Evolutionary conservation across 2,113 vertebrate species (phyloP).

Genomic region (Toxostoma redivivum): DNA sequence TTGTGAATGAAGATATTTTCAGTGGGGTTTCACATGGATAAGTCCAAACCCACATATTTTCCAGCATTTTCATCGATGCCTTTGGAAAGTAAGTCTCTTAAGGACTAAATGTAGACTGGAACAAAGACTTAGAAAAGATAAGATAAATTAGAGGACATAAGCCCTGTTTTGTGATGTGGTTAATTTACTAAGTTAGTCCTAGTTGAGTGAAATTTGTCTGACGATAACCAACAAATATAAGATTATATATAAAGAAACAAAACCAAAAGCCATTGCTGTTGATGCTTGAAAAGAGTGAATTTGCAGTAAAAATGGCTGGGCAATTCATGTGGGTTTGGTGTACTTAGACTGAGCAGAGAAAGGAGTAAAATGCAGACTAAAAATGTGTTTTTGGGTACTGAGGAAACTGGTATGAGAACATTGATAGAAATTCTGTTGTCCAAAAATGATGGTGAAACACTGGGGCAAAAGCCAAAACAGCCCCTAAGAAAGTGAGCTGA

Average conservation of each 20-base stretch:
- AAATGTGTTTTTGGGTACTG: not conserved
- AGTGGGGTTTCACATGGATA: not conserved
- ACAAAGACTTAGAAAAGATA: not conserved
- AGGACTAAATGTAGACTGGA: not conserved
- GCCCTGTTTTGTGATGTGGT: not conserved
- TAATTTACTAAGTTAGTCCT: not conserved
- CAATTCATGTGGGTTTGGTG: not conserved
- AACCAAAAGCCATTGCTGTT: not conserved
- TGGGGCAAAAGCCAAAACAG: not conserved
- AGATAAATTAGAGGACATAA: not conserved
- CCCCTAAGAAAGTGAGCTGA: not conserved
- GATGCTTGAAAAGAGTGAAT: not conserved
- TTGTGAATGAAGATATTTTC: not conserved
- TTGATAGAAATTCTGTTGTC: not conserved
- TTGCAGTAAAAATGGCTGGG: not conserved
- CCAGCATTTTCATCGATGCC: not conserved
- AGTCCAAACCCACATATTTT: not conserved
- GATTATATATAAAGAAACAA: not conserved
- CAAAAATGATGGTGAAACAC: not conserved
- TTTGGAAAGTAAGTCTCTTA: not conserved
- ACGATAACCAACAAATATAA: not conserved
- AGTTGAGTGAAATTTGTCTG: not conserved
- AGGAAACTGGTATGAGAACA: not conserved
- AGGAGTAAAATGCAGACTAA: not conserved
- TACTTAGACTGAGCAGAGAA: not conserved